Evolutionary conservation across 2,888 invertebrate genomes (phyloP).

Genomic region (Capitulum mitella): DNA sequence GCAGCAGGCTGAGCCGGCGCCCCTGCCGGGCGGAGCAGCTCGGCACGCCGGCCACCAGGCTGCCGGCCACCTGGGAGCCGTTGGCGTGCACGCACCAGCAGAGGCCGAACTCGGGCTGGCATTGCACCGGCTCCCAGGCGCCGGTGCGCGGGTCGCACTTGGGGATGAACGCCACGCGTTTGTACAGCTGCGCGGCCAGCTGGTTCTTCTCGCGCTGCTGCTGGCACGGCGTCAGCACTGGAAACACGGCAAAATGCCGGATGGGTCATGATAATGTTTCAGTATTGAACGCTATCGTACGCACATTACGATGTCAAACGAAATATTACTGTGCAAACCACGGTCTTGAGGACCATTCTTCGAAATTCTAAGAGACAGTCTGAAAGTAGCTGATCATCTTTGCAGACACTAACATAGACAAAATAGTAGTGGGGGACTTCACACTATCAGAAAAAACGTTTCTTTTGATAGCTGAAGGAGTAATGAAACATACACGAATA

Average conservation of each 20-base stretch:
- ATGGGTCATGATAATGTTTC: too few species aligned
- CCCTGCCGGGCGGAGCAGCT: slow-evolving; percentile 73
- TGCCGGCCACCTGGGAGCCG: slow-evolving; percentile 41
- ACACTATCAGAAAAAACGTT: too few species aligned
- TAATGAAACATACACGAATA: too few species aligned
- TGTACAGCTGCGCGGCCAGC: slow-evolving; percentile 60
- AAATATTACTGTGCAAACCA: too few species aligned
- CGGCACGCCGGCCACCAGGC: slow-evolving; percentile 66
- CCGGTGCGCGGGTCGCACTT: slow-evolving; percentile 64
- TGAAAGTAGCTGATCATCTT: too few species aligned
- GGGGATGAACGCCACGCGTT: slow-evolving; percentile 68
- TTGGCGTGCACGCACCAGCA: slow-evolving; percentile 62
- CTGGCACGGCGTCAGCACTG: slow-evolving; percentile 71
- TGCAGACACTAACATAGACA: too few species aligned
- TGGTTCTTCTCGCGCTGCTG: slow-evolving; percentile 69
- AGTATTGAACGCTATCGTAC: too few species aligned
- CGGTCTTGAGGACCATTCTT: too few species aligned
- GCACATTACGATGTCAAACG: too few species aligned
- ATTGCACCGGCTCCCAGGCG: slow-evolving; percentile 73
- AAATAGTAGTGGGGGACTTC: too few species aligned
- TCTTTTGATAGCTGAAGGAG: too few species aligned
- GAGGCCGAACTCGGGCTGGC: slow-evolving; percentile 65
- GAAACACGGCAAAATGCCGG: slow-evolving; percentile 27
- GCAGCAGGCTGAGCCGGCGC: slow-evolving; percentile 46
- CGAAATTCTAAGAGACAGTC: too few species aligned